These are phyloP conservation scores for Xyrichtys novacula DNA, from an alignment of 2,797 vertebrate species.

Conservation along the genomic window DNA sequence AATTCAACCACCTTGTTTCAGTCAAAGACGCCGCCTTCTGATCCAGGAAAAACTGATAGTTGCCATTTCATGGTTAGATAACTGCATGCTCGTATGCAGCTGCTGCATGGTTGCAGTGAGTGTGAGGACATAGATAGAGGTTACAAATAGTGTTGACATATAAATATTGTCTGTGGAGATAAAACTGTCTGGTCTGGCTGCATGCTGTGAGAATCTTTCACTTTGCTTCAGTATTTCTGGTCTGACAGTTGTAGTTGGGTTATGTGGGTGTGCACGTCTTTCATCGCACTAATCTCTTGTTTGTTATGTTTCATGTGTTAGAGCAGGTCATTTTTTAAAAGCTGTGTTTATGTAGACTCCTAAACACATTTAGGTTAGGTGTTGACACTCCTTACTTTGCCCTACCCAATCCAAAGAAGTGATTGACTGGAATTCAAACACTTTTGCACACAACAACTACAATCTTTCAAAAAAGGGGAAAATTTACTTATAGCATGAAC, in stretches of 20 bases:
- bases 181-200: not conserved
- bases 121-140: not conserved
- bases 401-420: constrained; percentile 2
- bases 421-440: too few relatives aligned
- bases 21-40: not conserved
- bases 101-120: constrained; percentile 3
- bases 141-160: constrained; percentile 26
- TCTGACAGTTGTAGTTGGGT: not conserved
- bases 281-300: not conserved
- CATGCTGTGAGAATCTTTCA: not conserved
- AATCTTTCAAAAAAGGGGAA: too few relatives aligned
- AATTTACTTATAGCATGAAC: not conserved
- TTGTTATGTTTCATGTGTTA: constrained; percentile 18
- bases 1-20: not conserved
- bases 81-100: not conserved
- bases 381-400: not conserved
- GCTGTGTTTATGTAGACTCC: too few relatives aligned
- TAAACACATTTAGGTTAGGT: not conserved
- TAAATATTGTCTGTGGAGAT: not conserved
- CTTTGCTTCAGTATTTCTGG: not conserved
- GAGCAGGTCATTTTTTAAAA: not conserved
- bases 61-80: constrained; percentile 3
- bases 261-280: constrained; percentile 2
- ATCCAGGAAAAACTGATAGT: not conserved
- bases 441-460: too few relatives aligned